A percentile compares a stretch with the other conserved stretches of the same genome.
These are phyloP conservation scores for Dichetophora obliterata DNA, from an alignment of 2,888 invertebrate genomes.

Conservation along the genomic window DNA sequence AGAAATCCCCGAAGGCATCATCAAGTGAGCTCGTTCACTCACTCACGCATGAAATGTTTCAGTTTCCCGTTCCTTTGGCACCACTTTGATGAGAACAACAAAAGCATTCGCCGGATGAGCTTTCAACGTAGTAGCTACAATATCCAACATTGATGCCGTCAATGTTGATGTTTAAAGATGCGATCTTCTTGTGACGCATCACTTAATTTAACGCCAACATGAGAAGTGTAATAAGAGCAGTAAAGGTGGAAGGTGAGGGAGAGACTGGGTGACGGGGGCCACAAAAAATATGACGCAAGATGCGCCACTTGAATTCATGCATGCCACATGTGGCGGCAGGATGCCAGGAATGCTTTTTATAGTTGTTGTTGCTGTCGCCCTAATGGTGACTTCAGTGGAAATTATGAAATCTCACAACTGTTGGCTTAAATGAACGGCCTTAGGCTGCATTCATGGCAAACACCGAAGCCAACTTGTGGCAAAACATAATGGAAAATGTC, in stretches of 20 bases:
- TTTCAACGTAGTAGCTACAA: background rate
- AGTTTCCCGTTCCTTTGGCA: background rate
- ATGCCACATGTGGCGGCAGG: constrained; percentile 8
- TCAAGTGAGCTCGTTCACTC: constrained; percentile 30
- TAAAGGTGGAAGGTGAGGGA: background rate
- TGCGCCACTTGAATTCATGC: constrained; percentile 9
- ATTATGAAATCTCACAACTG: constrained; percentile 28
- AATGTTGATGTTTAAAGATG: constrained; percentile 6
- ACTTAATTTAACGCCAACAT: constrained; percentile 29
- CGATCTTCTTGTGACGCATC: constrained; percentile 27
- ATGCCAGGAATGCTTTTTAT: background rate
- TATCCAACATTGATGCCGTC: background rate
- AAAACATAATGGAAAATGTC: too few species aligned
- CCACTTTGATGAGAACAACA: background rate
- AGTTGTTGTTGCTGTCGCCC: constrained; percentile 1
- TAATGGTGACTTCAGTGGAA: background rate
- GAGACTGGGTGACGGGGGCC: background rate
- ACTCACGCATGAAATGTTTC: constrained; percentile 35
- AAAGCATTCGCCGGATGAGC: background rate
- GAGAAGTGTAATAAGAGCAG: background rate
- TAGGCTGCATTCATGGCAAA: constrained; percentile 1
- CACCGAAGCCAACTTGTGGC: constrained; percentile 1
- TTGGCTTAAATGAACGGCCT: constrained; percentile 21
- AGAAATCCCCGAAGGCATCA: constrained; percentile 30
- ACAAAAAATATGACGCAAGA: background rate